Evolutionary conservation across 2,888 invertebrate genomes (phyloP), one percentile per base, ranked within the genome.

Genomic region (Stegana nigrithorax): DNA sequence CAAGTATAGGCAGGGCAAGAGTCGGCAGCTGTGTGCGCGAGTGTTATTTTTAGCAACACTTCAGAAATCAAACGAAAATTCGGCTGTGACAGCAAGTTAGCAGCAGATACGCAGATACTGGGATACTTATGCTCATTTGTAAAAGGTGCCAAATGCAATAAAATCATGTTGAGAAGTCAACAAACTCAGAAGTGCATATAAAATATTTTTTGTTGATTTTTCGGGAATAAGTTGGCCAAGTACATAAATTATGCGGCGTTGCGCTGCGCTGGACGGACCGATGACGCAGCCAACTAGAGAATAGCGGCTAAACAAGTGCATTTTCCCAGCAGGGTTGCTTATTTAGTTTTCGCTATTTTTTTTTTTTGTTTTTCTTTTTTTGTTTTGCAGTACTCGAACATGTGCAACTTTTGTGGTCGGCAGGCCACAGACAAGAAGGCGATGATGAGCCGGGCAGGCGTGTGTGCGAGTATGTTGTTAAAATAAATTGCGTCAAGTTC

Each of bases 401-500:
- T 55, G 53, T 55, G 36, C 36, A 36, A 36, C 32, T 23, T 55
- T 47, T 55, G 53, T 32, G 53, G n/a, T n/a, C n/a, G n/a, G 19
- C 21, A 29, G 10, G 63, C 36, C 32, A 39, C 12, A 8, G 14
- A 5, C n/a, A 39, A 10, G 21, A 45, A 17, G 19, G 1, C 8
- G 32, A 17, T 7, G 10, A 45, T 23, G 45, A 23, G n/a, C 10
- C 10, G n/a, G 32, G 32, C 32, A 32, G n/a, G 32, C 19, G 44
- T 44, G 44, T 44, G 17, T 29, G 47, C n/a, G 47, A 47, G n/a
- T 65, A 63, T 67, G 68, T 63, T 70, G 61, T 76, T 71, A 75
- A 75, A 75, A 80, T 81, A 78, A 79, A 80, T 80, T 77, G 75
- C 81, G 72, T 75, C 80, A 81, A 79, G 81, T 80, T 80, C 80